Conservation (phyloP, 2,888 invertebrate species). For the Resseliella maxima region DNA sequence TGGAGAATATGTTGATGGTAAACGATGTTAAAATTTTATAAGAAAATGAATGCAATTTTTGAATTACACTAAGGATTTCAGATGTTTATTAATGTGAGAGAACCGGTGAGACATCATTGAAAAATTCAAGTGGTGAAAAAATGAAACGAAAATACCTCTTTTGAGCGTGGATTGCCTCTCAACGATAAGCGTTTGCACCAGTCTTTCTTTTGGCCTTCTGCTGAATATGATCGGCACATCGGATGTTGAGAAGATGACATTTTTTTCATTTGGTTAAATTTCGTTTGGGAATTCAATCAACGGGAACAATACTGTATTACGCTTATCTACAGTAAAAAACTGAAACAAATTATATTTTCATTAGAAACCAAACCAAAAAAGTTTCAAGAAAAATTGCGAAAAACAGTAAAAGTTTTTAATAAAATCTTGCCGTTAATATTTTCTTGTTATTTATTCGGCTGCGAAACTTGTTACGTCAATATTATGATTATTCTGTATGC, state of each 20-base stretch:
- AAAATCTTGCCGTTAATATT: no score
- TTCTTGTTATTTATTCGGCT: no score
- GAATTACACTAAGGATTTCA: not conserved
- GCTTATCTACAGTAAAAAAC: not conserved
- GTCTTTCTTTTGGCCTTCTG: slow-evolving; percentile 75
- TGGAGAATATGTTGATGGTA: not conserved
- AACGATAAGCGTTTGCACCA: slow-evolving; percentile 81
- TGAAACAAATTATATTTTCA: not conserved
- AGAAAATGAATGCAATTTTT: not conserved
- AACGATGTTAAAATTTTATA: not conserved
- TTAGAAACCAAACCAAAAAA: no score
- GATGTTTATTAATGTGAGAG: not conserved
- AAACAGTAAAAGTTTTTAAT: no score
- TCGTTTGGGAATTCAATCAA: not conserved
- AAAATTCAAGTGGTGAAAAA: not conserved
- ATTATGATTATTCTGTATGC: no score
- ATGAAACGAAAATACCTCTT: slow-evolving; percentile 23
- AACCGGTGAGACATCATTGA: not conserved
- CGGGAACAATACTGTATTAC: no score
- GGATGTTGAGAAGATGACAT: slow-evolving; percentile 62
- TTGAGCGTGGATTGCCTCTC: slow-evolving; percentile 69
- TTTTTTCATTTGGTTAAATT: not conserved
- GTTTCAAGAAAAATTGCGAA: no score
- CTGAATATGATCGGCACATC: slow-evolving; percentile 76
- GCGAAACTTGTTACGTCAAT: no score